These are phyloP conservation scores for Sorex araneus DNA, from an alignment of 2,113 vertebrate species.

Conservation along the genomic window DNA sequence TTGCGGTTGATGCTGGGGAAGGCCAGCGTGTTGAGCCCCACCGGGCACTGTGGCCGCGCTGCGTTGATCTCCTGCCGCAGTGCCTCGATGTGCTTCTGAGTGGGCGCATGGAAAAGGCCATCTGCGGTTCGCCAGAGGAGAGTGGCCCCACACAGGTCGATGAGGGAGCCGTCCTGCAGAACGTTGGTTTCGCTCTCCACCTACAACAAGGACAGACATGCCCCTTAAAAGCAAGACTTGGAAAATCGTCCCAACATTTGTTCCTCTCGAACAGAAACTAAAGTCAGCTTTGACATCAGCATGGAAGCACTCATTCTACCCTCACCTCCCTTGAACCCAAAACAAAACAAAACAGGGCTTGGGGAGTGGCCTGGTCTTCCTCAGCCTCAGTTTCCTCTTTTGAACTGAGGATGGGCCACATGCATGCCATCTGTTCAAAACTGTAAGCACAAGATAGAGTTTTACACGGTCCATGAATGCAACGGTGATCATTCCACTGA, in stretches of 20 bases:
- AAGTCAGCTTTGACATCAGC: neutral
- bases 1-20: slow-evolving; percentile 98
- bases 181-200: slow-evolving; percentile 97
- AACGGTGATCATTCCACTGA: neutral
- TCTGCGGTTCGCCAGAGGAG: slow-evolving; percentile 97
- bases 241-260: neutral
- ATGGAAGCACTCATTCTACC: too few relatives aligned
- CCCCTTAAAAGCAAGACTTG: neutral
- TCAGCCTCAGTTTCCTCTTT: neutral
- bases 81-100: slow-evolving; percentile 98
- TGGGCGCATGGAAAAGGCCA: slow-evolving; percentile 96
- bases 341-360: neutral
- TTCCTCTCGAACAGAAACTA: neutral
- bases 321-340: too few relatives aligned
- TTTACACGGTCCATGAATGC: neutral
- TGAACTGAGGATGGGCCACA: neutral
- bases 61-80: slow-evolving; percentile 98
- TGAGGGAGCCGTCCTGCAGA: slow-evolving; percentile 96
- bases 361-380: too few relatives aligned
- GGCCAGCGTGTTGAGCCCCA: slow-evolving; percentile 97
- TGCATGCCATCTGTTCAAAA: fast-evolving
- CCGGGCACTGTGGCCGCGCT: slow-evolving; percentile 96
- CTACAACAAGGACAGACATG: slow-evolving; percentile 83
- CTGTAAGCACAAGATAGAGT: fast-evolving
- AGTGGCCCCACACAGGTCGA: slow-evolving; percentile 98